A percentile compares a stretch with the other conserved stretches of the same genome.
phyloP scores from a whole-genome alignment of 2,888 invertebrate species.

The Aphidoletes aphidimyza region DNA sequence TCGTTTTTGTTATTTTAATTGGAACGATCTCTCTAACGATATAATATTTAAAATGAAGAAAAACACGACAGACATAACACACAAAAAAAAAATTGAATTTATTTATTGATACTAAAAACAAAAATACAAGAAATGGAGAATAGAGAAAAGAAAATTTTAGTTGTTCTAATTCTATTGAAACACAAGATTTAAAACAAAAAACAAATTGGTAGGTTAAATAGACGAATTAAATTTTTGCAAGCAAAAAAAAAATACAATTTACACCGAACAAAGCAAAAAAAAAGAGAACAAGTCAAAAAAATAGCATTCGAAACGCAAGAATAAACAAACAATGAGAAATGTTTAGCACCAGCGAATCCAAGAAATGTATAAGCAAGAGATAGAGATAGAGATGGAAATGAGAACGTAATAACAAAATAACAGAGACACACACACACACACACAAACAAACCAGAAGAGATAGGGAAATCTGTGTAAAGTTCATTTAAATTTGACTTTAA shows the following conservation, averaged over 20 bases:
- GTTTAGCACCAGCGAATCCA: too few species aligned
- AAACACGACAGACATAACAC: too few species aligned
- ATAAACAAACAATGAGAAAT: constrained; percentile 3
- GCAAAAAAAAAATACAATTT: too few species aligned
- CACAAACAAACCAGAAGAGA: too few species aligned
- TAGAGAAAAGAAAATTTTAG: background rate
- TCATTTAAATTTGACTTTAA: background rate
- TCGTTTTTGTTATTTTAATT: background rate
- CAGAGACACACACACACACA: background rate
- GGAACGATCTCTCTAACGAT: background rate
- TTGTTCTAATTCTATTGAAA: background rate
- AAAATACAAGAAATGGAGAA: background rate
- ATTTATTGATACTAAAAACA: background rate
- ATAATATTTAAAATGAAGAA: background rate
- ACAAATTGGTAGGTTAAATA: constrained; percentile 31
- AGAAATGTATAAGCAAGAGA: background rate
- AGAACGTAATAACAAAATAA: background rate
- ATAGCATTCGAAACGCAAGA: background rate
- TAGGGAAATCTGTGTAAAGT: background rate
- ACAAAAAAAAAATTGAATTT: background rate
- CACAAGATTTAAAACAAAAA: background rate
- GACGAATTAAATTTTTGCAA: background rate
- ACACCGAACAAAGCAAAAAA: background rate
- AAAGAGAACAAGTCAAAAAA: background rate
- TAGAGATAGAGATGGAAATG: background rate